These are phyloP conservation scores for Pedionomus torquatus DNA, from an alignment of 2,113 vertebrate genomes.

Conservation along the genomic window DNA sequence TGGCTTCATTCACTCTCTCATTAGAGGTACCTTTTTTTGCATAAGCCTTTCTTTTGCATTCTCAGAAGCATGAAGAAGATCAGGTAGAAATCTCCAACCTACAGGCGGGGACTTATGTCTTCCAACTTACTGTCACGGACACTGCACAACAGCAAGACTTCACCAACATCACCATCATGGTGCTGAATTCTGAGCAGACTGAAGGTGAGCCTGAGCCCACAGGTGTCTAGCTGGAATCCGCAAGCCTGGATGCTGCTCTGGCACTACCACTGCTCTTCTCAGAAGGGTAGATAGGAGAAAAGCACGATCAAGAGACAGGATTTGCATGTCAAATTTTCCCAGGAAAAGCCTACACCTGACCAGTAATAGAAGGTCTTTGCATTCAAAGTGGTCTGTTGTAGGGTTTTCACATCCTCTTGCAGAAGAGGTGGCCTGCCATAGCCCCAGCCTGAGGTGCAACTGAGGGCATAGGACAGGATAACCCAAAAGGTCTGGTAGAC, in stretches of 20 bases:
- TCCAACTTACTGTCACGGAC: constrained; percentile 83
- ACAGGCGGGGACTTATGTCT: constrained; percentile 83
- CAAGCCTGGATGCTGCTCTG: neutral
- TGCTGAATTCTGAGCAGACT: constrained; percentile 88
- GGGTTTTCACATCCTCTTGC: neutral
- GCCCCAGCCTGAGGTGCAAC: neutral
- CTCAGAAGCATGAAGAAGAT: constrained; percentile 75
- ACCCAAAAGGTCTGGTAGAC: neutral
- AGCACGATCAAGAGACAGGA: neutral
- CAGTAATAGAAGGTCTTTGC: neutral
- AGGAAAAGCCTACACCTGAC: neutral
- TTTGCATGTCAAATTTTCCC: neutral
- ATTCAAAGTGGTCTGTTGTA: neutral
- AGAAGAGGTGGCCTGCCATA: neutral
- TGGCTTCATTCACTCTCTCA: neutral
- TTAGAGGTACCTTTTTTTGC: neutral
- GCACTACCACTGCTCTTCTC: neutral
- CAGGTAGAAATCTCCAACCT: constrained; percentile 84
- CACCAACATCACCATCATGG: constrained; percentile 81
- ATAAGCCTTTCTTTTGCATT: constrained; percentile 13
- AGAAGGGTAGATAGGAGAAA: neutral
- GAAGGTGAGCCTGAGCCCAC: constrained; percentile 78
- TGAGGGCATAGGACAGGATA: neutral
- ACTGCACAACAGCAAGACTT: constrained; percentile 74
- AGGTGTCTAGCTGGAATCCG: neutral